Evolutionary conservation across 2,888 invertebrate genomes (phyloP), one percentile per base, ranked within the genome.

Genomic region (Thelaira solivaga): DNA sequence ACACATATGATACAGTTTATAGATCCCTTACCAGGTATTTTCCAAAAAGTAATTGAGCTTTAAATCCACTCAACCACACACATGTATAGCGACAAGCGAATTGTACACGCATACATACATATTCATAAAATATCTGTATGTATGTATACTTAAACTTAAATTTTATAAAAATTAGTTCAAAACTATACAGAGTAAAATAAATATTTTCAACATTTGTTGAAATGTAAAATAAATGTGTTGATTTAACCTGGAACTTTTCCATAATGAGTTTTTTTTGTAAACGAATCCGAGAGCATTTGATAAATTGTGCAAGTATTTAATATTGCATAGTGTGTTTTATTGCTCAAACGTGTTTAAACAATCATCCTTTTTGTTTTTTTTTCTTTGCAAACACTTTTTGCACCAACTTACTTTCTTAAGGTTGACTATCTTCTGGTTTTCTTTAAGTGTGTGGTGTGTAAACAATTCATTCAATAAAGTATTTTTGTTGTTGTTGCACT

Each of bases 341-440:
- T 62, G 59, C 69, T 59, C 72, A 69, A 75, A 74, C 76, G 77
- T 80, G 76, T 74, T 77, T 71, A 68, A 51, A 71, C 45, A 68
- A 39, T 69, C 36, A n/a, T 57, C 11, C 10, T 20, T 24, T 41
- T 11, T 39, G 47, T 62, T n/a, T n/a, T n/a, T n/a, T n/a, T n/a
- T n/a, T n/a, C n/a, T n/a, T n/a, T n/a, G 22, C 29, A 6, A 36
- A 20, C 45, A 45, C 47, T 18, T 26, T 36, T 47, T n/a, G 8
- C 16, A 22, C 4, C 10, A n/a, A n/a, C n/a, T 45, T 45, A 22
- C 36, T 62, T 62, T 24, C 18, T 16, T 8, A 24, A 62, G 20
- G 29, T 18, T 39, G 49, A 4, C 20, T 26, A 3, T 13, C 45
- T 47, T 68, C 29, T 51, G 22, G 16, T 6, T 45, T 45, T 26